Base-by-base conservation (phyloP, 2,797 vertebrate species). In the Semaprochilodus insignis region DNA sequence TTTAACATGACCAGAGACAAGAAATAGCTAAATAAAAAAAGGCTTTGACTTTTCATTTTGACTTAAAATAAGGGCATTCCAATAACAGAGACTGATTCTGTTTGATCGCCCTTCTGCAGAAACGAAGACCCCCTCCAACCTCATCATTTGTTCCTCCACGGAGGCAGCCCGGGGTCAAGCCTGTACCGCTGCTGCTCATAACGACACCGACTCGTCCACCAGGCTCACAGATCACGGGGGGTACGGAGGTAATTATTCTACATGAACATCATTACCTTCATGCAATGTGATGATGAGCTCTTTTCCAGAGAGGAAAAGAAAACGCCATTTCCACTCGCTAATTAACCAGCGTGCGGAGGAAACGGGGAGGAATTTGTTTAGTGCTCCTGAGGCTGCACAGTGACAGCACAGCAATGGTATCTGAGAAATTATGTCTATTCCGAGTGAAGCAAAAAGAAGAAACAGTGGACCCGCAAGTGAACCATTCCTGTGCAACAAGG, bases 201-300 rank as follows among this genome's bases (percentile, higher is more conserved):
- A 84, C 31, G 2, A 51, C 44, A 66, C 17, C 48, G 34, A 34
- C 69, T 81, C n/a, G 14, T 36, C 71, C 31, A 11, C 59, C 67
- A 36, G 59, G 65, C 52, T 67, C 44, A 52, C 31, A 69, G 75
- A 74, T 72, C 67, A 78, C 14, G 59, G 76, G 75, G 25, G 6
- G 48, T 62, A 83, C 36, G 60, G 74, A 84, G 65, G 52, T 65
- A 66, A 74, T 77, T 55, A 85, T 83, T 63, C 65, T 31, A 17
- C 77, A 82, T 31, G 34, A 71, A 78, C 48, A 66, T 85, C 77
- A 85, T 81, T 75, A 82, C 78, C 34, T 48, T 83, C 80, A 67
- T 36, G 77, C 55, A 66, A 59, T 71, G 78, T 83, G 65, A 54
- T 78, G 80, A 84, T 80, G 83, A 82, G 77, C 65, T 77, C 52